Evolutionary conservation across 35 echinoderm and acorn worm genomes (phyloP).

Genomic region (Amphiura filiformis): DNA sequence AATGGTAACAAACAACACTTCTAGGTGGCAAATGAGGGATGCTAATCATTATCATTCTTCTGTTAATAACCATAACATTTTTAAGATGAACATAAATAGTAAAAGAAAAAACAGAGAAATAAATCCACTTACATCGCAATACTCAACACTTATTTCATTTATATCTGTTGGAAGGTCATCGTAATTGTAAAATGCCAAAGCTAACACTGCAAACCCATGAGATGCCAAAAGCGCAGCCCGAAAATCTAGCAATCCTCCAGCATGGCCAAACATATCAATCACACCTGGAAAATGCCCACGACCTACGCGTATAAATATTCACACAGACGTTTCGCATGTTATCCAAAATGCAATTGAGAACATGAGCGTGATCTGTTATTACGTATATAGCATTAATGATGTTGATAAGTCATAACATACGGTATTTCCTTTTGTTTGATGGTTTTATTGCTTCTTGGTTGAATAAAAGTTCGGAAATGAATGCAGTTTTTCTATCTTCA

Average conservation of each 20-base stretch:
- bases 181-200: constrained; percentile 24
- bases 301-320: background rate
- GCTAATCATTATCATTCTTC: background rate
- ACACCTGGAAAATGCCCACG: constrained; percentile 41
- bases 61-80: background rate
- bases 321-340: background rate
- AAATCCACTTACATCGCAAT: constrained; percentile 44
- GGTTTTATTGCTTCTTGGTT: background rate
- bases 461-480: background rate
- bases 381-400: background rate
- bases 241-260: constrained; percentile 35
- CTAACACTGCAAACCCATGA: constrained; percentile 8
- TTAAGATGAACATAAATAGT: no score
- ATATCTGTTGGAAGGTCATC: constrained; percentile 15
- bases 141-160: constrained; percentile 9
- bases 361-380: background rate
- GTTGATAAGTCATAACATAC: background rate
- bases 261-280: constrained; percentile 40
- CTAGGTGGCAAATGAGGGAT: background rate
- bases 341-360: background rate
- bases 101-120: no score
- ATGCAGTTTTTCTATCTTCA: background rate
- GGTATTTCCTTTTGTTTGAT: background rate
- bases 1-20: background rate
- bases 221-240: constrained; percentile 25